Conservation (phyloP, 2,888 invertebrate genomes). For the Pachycephus smyrnensis region DNA sequence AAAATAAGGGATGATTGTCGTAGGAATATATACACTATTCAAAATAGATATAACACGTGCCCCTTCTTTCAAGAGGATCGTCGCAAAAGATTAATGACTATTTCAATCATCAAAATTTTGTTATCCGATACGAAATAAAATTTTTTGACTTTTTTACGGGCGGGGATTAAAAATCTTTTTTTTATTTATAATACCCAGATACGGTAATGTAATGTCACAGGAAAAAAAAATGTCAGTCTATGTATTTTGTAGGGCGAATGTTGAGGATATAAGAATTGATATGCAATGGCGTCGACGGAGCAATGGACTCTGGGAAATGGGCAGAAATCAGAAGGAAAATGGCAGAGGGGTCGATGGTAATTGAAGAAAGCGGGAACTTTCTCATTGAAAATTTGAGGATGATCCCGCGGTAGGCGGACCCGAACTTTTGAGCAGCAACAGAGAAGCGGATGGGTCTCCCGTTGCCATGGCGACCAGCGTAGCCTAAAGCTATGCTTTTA, state of each 20-base stretch:
- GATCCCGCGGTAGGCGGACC: conserved; percentile 47
- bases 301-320: conserved; percentile 7
- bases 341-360: conserved; percentile 3
- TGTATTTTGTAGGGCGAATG: conserved; percentile 12
- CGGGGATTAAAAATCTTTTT: conserved; percentile 22
- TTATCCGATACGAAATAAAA: background rate
- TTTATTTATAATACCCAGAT: background rate
- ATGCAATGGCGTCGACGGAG: background rate
- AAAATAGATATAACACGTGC: no score
- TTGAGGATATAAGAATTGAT: conserved; percentile 17
- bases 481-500: conserved; percentile 68
- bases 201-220: background rate
- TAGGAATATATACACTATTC: no score
- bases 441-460: conserved; percentile 54
- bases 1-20: no score
- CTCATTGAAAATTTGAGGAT: conserved; percentile 47
- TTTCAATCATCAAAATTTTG: no score
- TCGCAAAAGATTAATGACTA: no score
- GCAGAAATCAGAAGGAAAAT: conserved; percentile 2
- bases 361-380: conserved; percentile 2
- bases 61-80: no score
- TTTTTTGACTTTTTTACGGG: background rate
- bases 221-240: background rate
- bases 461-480: conserved; percentile 64
- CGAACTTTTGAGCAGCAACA: conserved; percentile 54